These are phyloP conservation scores for Papilio gigon DNA, from an alignment of 2,888 invertebrate species.

Conservation along the genomic window DNA sequence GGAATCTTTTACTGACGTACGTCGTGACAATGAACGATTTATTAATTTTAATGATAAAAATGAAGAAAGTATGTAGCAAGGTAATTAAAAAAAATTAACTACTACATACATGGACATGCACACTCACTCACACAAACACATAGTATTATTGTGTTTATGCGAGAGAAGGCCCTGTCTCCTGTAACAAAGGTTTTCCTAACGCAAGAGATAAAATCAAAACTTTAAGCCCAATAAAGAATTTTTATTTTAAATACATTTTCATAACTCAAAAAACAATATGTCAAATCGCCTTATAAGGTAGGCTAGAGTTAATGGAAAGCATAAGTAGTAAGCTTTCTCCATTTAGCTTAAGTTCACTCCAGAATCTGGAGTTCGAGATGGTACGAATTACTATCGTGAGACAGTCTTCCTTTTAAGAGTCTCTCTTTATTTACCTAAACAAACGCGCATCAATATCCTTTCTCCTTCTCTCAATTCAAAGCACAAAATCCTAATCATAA, in stretches of 20 bases:
- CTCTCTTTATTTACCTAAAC: no score
- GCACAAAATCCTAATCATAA: neutral
- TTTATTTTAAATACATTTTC: no score
- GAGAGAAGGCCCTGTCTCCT: no score
- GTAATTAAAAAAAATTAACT: neutral
- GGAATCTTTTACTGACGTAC: slow-evolving; percentile 21
- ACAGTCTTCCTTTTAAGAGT: no score
- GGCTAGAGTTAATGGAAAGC: neutral
- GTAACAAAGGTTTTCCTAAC: no score
- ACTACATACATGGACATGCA: no score
- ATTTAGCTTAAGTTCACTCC: neutral
- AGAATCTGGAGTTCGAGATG: neutral
- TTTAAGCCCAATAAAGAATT: no score
- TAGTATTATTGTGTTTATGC: no score
- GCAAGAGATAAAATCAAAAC: no score
- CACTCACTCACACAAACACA: no score
- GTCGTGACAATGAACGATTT: neutral
- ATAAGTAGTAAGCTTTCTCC: no score
- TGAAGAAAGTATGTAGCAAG: neutral
- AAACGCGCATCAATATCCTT: neutral
- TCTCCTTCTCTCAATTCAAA: neutral
- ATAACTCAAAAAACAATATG: neutral
- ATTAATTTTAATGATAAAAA: neutral
- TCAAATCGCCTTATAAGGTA: neutral
- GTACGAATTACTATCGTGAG: neutral